Evolutionary conservation across 2,113 vertebrate species (phyloP), one percentile per base, ranked within the genome.

Genomic region (Atractosteus spatula): DNA sequence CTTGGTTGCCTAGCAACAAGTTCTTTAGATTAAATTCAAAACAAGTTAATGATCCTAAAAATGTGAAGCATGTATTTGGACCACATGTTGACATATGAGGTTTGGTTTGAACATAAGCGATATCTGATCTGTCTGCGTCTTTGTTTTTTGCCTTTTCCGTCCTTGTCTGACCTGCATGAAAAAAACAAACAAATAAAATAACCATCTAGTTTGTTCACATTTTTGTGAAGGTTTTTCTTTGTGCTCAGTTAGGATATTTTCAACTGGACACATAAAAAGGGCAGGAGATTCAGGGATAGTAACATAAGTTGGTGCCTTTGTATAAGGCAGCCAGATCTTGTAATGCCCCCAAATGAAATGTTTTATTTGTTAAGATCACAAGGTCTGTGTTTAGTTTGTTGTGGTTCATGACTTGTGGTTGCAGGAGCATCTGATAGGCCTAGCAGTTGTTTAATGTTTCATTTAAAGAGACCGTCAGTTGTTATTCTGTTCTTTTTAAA

Each of bases 291-390:
- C 12, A 13, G 56, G n/a, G n/a, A 59, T 59, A 8, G n/a, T 13
- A 13, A 12, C n/a, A 59, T 59, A 12, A 7, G 13, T 13, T n/a
- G 56, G 4, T 17, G 17, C 7, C 16, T 17, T 64, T 13, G 17
- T 64, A 42, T 5, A 64, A 64, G 62, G 62, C 62, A 64, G 10
- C n/a, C 12, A 41, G 7, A 64, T 64, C 62, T 41, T 64, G 62
- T 42, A 64, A 3, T 80, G 55, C 42, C 55, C 17, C 16, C 10
- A 45, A 51, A 70, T 64, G 45, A 76, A 69, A 70, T 76, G 74
- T 81, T 82, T 78, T 3, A 62, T 77, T 82, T 55, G 64, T 11
- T 45, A 66, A 85, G 82, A 86, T 86, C 84, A 84, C 76, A 85
- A 76, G 72, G 42, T 65, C 70, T 61, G 43, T 78, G 76, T 64